phyloP scores from a whole-genome alignment of 2,113 vertebrate species.

The Sula dactylatra region DNA sequence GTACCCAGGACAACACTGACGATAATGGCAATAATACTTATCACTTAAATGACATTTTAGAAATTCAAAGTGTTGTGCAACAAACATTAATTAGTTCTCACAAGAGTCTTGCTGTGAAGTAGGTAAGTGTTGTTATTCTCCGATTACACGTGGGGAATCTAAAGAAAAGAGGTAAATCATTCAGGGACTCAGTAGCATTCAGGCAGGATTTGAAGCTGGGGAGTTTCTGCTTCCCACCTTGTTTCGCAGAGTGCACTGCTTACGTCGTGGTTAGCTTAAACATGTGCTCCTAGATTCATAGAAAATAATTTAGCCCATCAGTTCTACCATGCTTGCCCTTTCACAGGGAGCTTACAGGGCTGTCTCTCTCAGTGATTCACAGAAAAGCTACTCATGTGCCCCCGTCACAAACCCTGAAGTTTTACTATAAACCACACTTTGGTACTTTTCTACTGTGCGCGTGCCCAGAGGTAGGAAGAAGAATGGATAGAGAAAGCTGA shows the following conservation, averaged over 20 bases:
- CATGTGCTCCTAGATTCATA: not conserved
- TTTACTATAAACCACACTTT: not conserved
- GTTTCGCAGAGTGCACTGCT: not conserved
- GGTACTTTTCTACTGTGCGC: not conserved
- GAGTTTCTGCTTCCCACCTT: not conserved
- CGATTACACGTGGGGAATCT: not conserved
- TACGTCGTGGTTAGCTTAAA: not conserved
- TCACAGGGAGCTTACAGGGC: not conserved
- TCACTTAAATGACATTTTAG: conserved; percentile 38
- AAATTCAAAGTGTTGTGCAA: conserved; percentile 47
- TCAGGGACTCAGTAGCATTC: not conserved
- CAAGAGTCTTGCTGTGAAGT: conserved; percentile 46
- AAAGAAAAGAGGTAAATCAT: not conserved
- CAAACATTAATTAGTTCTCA: conserved; percentile 60
- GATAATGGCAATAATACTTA: conserved; percentile 45
- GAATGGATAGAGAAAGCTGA: not conserved
- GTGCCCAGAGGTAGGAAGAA: not conserved
- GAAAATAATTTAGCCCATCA: not conserved
- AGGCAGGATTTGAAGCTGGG: not conserved
- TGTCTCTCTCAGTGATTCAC: not conserved
- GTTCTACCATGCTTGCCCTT: not conserved
- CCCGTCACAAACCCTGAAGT: not conserved
- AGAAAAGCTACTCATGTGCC: not conserved
- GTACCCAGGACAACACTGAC: not conserved
- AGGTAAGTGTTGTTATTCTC: conserved; percentile 35